Evolutionary conservation across 2,888 invertebrate genomes (phyloP).

Genomic region (Toxonevra muliebris): DNA sequence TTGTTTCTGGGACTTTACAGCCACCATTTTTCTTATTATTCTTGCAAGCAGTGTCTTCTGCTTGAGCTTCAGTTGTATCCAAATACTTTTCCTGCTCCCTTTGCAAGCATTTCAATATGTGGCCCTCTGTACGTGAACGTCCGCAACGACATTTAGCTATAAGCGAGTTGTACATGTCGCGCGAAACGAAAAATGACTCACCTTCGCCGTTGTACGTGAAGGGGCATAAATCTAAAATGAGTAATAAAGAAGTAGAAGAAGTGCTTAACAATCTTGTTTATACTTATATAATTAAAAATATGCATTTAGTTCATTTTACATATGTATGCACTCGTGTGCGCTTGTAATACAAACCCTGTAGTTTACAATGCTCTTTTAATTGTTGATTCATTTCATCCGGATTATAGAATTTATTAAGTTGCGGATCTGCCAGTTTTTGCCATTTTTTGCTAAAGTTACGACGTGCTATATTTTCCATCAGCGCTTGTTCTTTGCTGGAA

Average conservation of each 20-base stretch:
- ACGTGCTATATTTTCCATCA: conserved; percentile 56
- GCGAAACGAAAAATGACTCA: conserved; percentile 57
- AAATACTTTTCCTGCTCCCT: conserved; percentile 50
- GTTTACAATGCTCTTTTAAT: conserved; percentile 39
- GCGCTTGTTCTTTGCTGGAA: conserved; percentile 64
- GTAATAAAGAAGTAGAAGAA: not conserved
- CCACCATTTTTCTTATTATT: not conserved
- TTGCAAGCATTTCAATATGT: conserved; percentile 60
- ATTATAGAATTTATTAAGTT: conserved; percentile 56
- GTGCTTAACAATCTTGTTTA: not conserved
- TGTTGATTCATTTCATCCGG: conserved; percentile 52
- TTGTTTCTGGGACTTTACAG: conserved; percentile 53
- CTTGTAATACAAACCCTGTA: not conserved
- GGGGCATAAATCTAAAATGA: conserved; percentile 45
- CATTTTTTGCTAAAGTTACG: conserved; percentile 56
- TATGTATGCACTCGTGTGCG: conserved; percentile 3
- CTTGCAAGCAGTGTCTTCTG: too few relatives aligned
- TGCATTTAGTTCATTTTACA: not conserved
- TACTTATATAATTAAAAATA: not conserved
- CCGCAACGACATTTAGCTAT: conserved; percentile 61
- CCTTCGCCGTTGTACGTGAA: conserved; percentile 52
- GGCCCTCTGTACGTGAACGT: conserved; percentile 52
- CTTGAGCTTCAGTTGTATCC: not conserved
- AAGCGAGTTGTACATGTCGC: conserved; percentile 57
- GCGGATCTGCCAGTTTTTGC: conserved; percentile 48